phyloP scores from a whole-genome alignment of 2,888 invertebrate species.

The Rotaria magnacalcarata region DNA sequence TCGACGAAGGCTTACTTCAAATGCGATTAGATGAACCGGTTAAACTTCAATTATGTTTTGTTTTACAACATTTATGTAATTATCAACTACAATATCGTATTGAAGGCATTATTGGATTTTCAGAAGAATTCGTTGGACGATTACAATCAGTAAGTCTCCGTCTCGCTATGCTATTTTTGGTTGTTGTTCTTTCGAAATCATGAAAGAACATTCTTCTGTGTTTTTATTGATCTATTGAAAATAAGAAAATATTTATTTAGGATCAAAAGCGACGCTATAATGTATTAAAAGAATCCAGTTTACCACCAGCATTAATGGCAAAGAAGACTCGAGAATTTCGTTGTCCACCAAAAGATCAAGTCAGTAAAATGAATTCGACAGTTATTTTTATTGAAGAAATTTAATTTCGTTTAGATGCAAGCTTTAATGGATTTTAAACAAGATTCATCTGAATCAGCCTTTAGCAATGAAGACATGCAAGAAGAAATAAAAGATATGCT shows the following conservation, averaged over 20 bases:
- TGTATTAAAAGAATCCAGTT: constrained; percentile 94
- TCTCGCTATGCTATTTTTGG: no score
- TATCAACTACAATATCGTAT: constrained; percentile 87
- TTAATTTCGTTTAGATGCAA: constrained; percentile 2
- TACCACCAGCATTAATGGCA: constrained; percentile 91
- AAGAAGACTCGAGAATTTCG: constrained; percentile 96
- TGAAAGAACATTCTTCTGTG: no score
- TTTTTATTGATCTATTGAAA: no score
- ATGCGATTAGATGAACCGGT: constrained; percentile 98
- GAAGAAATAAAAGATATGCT: constrained; percentile 44
- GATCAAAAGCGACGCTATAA: constrained; percentile 90
- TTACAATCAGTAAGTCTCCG: constrained; percentile 67
- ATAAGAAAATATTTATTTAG: neutral
- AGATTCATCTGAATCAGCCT: neutral
- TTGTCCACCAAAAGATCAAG: constrained; percentile 92
- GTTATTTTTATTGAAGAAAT: no score
- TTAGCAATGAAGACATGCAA: constrained; percentile 34
- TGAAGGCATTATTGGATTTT: constrained; percentile 87
- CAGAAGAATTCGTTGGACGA: constrained; percentile 87
- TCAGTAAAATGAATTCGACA: neutral
- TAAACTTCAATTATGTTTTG: constrained; percentile 90
- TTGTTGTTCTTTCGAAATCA: no score
- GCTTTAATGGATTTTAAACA: constrained; percentile 43
- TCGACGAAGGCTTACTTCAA: constrained; percentile 79
- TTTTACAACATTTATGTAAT: constrained; percentile 91